phyloP scores from a whole-genome alignment of 2,888 invertebrate genomes.

The Colostygia pectinataria region DNA sequence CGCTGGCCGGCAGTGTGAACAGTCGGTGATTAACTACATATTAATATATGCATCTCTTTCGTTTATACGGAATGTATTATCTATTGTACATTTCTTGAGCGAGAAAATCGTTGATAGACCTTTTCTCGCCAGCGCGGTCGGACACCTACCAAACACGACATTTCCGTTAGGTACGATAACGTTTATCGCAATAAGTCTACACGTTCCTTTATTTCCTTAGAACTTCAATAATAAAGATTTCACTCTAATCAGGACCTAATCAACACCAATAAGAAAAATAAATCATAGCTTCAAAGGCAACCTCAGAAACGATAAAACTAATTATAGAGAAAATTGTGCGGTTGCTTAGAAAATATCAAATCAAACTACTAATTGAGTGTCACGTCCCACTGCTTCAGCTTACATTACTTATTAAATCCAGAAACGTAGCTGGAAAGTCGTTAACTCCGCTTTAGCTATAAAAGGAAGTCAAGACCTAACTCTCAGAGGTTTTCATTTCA shows the following conservation, averaged over 20 bases:
- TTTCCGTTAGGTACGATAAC: too few relatives aligned
- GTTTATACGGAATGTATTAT: too few relatives aligned
- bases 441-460: constrained; percentile 64
- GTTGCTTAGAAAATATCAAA: constrained; percentile 57
- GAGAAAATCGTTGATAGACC: too few relatives aligned
- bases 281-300: constrained; percentile 10
- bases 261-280: constrained; percentile 9
- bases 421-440: constrained; percentile 61
- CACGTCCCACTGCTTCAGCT: constrained; percentile 58
- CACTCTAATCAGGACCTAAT: constrained; percentile 10
- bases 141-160: too few relatives aligned
- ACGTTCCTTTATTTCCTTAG: too few relatives aligned
- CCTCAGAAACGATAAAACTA: constrained; percentile 25
- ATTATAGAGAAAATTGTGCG: constrained; percentile 32
- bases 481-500: constrained; percentile 64
- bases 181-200: too few relatives aligned
- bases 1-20: too few relatives aligned
- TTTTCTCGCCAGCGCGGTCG: too few relatives aligned
- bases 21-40: too few relatives aligned
- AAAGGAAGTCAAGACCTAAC: constrained; percentile 66
- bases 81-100: too few relatives aligned
- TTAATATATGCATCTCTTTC: too few relatives aligned
- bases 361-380: constrained; percentile 71
- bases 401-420: constrained; percentile 69
- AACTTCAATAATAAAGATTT: too few relatives aligned